Evolutionary conservation across 2,888 invertebrate species (phyloP).

Genomic region (Dasysyrphus albostriatus): DNA sequence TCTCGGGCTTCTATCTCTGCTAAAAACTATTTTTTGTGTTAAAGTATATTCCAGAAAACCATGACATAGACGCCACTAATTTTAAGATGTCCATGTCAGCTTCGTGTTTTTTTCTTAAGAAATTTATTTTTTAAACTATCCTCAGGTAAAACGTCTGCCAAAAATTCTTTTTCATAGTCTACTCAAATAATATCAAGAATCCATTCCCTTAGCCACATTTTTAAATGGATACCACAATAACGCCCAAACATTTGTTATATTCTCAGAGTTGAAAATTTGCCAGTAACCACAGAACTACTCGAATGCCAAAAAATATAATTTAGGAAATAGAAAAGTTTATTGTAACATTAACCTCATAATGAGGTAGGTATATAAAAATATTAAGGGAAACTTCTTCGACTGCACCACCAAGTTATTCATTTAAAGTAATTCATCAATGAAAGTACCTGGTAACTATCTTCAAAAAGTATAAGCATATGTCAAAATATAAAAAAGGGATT

Average conservation of each 20-base stretch:
- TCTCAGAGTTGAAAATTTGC: constrained; percentile 55
- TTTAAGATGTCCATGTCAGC: background rate
- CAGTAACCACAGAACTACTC: constrained; percentile 61
- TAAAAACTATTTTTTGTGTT: no score
- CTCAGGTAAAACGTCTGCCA: constrained; percentile 6
- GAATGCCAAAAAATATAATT: constrained; percentile 50
- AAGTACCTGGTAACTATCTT: no score
- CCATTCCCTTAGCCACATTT: constrained; percentile 20
- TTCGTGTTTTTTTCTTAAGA: background rate
- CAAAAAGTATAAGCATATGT: no score
- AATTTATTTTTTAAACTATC: background rate
- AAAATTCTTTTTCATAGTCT: constrained; percentile 11
- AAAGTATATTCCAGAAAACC: no score
- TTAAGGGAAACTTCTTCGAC: constrained; percentile 36
- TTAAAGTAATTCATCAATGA: background rate
- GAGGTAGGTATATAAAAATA: constrained; percentile 20
- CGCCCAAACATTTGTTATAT: constrained; percentile 49
- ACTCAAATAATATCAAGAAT: constrained; percentile 23
- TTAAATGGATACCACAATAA: constrained; percentile 24
- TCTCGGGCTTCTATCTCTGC: no score
- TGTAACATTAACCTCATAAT: constrained; percentile 55
- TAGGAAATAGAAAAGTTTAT: constrained; percentile 43
- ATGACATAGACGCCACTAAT: background rate
- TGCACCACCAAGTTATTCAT: background rate
- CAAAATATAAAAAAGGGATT: no score